Base-by-base conservation (phyloP, 2,113 vertebrate genomes). In the Lampris incognitus region DNA sequence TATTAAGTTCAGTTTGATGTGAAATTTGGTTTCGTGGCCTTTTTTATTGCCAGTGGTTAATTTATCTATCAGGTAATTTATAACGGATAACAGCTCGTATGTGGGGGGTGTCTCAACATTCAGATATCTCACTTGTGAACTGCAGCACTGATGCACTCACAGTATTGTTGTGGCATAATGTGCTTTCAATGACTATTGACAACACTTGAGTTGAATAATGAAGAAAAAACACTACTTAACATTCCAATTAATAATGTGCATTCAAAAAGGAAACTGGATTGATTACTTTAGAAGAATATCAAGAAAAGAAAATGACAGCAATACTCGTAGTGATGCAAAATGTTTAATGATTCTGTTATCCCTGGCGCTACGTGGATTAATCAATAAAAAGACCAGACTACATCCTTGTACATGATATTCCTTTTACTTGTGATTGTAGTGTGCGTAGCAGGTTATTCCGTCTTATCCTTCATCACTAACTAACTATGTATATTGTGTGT, bases 21-120 rank as follows among this genome's bases (percentile, higher is more conserved):
- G 81, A 75, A 76, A 50, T 62, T 87, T 72, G 77, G 86, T 90
- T 89, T 79, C 79, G 86, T 92, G 87, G 88, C 90, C 90, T 91
- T 92, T 91, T 92, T 85, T 78, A 78, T 87, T 77, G 83, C 78
- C 74, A 51, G 83, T 91, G 83, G 64, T 89, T 88, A 4, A 77
- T 61, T 88, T 88, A 64, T 79, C 75, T 86, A 85, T 91, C 24
- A 24, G 24, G 24, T 24, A 24, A 24, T 24, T 24, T 24, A 24
- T 24, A 24, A 24, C 24, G 24, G 85, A 88, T 80, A 82, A 84
- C 74, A 68, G 68, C 88, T 85, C 83, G 64, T 90, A 79, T 87
- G 73, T 86, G 71, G 69, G 24, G 77, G 84, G 82, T 83, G 71
- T 87, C 73, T 61, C 24, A 56, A 55, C 69, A 64, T 81, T 80